phyloP scores from a whole-genome alignment of 2,797 vertebrate species.

The Aselliscus stoliczkanus region DNA sequence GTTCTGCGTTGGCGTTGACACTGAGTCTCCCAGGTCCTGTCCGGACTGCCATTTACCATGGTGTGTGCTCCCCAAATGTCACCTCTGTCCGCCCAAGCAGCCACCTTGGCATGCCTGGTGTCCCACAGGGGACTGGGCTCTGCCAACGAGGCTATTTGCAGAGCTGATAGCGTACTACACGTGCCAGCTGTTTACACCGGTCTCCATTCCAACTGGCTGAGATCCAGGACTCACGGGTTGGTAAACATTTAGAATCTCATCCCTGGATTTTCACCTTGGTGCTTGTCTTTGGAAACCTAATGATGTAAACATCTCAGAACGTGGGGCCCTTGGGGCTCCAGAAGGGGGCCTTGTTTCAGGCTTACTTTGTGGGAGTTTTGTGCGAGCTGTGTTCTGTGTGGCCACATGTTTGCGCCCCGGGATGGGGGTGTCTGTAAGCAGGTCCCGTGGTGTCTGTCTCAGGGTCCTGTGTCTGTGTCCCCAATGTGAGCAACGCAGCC shows the following conservation, averaged over 20 bases:
- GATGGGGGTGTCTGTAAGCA: constrained; percentile 37
- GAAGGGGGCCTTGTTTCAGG: not conserved
- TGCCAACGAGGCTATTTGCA: not conserved
- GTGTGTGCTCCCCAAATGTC: not conserved
- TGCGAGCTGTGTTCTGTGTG: constrained; percentile 65
- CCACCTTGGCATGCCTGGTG: not conserved
- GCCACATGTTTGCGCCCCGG: constrained; percentile 3
- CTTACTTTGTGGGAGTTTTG: constrained; percentile 24
- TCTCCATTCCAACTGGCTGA: not conserved
- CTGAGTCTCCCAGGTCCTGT: not conserved
- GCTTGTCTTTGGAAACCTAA: constrained; percentile 16
- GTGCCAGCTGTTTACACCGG: not conserved
- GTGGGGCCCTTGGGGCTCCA: not conserved
- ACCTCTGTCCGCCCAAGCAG: not conserved
- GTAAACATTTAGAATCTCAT: not conserved
- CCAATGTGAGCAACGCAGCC: constrained; percentile 14
- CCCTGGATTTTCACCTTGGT: not conserved
- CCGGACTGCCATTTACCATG: not conserved
- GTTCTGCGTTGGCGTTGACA: not conserved
- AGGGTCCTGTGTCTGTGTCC: constrained; percentile 71
- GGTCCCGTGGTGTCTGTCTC: constrained; percentile 62
- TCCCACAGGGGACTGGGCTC: not conserved
- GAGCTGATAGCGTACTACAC: rapidly evolving
- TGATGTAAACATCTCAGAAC: not conserved
- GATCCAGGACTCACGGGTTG: not conserved